Evolutionary conservation across 2,797 vertebrate species (phyloP).

Genomic region (Macroramphosus scolopax): DNA sequence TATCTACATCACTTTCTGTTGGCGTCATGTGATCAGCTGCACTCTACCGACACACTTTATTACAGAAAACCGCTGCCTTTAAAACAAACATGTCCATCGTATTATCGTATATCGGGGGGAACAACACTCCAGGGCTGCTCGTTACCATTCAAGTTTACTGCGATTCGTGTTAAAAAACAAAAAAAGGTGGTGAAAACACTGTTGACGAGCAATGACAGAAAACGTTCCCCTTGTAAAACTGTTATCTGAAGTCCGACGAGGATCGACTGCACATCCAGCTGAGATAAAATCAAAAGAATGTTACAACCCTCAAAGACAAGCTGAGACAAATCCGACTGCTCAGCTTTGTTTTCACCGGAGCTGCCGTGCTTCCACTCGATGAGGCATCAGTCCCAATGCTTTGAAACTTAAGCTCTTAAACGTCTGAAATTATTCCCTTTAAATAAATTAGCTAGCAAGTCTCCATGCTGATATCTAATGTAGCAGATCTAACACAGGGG

Average conservation of each 20-base stretch:
- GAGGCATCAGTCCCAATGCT: slow-evolving; percentile 11
- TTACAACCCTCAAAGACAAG: slow-evolving; percentile 31
- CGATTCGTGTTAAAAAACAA: too few species aligned
- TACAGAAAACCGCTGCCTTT: slow-evolving; percentile 22
- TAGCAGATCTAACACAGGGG: too few species aligned
- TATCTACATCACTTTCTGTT: background rate
- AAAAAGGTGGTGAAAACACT: too few species aligned
- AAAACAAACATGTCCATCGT: background rate
- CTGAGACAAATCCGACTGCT: slow-evolving; percentile 29
- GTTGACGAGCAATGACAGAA: slow-evolving; percentile 7
- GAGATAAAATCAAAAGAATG: slow-evolving; percentile 23
- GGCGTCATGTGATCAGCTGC: slow-evolving; percentile 9
- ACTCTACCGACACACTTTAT: slow-evolving; percentile 34
- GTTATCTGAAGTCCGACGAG: slow-evolving; percentile 1
- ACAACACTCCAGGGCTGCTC: too few species aligned
- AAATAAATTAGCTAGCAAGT: too few species aligned
- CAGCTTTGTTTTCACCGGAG: background rate
- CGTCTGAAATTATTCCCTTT: too few species aligned
- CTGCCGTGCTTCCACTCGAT: slow-evolving; percentile 27
- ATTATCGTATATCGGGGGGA: background rate
- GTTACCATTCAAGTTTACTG: too few species aligned
- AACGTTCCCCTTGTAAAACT: slow-evolving; percentile 32
- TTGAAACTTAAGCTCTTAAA: background rate
- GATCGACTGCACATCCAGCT: slow-evolving; percentile 2
- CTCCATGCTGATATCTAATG: slow-evolving; percentile 5